phyloP scores from a whole-genome alignment of 92 coral and sea anemone genomes.

The Parazoanthus darwini region DNA sequence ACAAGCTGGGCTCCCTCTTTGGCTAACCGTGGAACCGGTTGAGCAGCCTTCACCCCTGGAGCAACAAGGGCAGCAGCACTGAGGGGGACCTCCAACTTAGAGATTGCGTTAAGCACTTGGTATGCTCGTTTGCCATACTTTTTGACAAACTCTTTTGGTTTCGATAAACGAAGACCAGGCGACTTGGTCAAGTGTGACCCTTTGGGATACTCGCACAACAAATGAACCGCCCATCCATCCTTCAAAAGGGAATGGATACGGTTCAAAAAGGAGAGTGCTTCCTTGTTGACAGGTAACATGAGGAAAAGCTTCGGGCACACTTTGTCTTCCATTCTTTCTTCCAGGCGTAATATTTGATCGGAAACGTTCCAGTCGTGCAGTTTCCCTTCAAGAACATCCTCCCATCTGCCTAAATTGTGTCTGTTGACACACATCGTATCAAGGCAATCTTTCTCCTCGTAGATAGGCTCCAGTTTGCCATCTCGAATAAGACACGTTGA shows the following conservation, averaged over 20 bases:
- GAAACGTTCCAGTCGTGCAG: not conserved
- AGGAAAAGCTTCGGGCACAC: constrained; percentile 1
- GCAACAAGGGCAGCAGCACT: constrained; percentile 7
- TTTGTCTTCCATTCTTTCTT: constrained; percentile 7
- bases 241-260: not conserved
- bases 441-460: not conserved
- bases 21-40: not conserved
- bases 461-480: not conserved
- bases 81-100: not conserved
- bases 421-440: not conserved
- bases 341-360: not conserved
- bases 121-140: constrained; percentile 10
- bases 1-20: not conserved
- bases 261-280: not conserved
- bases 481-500: not conserved
- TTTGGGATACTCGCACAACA: not conserved
- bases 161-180: not conserved
- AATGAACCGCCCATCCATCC: not conserved
- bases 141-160: not conserved
- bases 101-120: not conserved
- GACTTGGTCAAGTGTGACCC: not conserved
- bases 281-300: not conserved
- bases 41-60: not conserved
- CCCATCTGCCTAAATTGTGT: not conserved
- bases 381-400: not conserved